These are phyloP conservation scores for Steinernema scapterisci DNA, from an alignment of 2,888 invertebrate genomes.

Conservation along the genomic window DNA sequence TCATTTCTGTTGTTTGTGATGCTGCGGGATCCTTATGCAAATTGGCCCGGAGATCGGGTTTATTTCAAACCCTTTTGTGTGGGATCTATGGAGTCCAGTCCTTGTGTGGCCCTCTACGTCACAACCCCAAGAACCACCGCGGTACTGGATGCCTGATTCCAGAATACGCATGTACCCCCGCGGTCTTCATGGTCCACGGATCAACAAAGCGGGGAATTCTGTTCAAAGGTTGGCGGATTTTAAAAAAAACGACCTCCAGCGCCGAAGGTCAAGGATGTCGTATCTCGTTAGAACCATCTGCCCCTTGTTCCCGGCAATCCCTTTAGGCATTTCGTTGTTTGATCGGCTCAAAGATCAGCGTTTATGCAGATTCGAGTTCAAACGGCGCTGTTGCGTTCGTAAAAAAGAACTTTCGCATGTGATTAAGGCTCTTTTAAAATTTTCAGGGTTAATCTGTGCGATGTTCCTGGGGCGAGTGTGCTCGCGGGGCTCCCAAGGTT, in stretches of 20 bases:
- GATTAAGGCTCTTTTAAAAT: conserved; percentile 2
- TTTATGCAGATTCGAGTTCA: not conserved
- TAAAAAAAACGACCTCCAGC: not conserved
- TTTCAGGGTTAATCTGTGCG: conserved; percentile 28
- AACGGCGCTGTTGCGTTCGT: not conserved
- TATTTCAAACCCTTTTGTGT: not conserved
- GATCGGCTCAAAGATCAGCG: not conserved
- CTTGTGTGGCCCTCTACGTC: conserved; percentile 2
- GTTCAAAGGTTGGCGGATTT: not conserved
- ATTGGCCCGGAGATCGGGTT: too few relatives aligned
- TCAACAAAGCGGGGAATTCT: too few relatives aligned
- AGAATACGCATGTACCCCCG: too few relatives aligned
- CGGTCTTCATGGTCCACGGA: too few relatives aligned
- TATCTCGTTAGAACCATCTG: not conserved
- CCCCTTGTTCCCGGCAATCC: too few relatives aligned
- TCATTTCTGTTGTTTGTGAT: too few relatives aligned
- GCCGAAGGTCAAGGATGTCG: not conserved
- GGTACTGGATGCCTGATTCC: too few relatives aligned
- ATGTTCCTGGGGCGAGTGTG: too few relatives aligned
- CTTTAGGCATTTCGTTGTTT: not conserved
- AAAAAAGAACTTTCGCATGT: conserved; percentile 1
- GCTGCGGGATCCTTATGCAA: not conserved
- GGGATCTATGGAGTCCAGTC: conserved; percentile 16
- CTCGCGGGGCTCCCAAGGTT: not conserved
- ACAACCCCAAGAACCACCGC: not conserved